A percentile compares a stretch with the other conserved stretches of the same genome.
Evolutionary conservation across 2,113 vertebrate genomes (phyloP).

Genomic region (Setophaga coronata): DNA sequence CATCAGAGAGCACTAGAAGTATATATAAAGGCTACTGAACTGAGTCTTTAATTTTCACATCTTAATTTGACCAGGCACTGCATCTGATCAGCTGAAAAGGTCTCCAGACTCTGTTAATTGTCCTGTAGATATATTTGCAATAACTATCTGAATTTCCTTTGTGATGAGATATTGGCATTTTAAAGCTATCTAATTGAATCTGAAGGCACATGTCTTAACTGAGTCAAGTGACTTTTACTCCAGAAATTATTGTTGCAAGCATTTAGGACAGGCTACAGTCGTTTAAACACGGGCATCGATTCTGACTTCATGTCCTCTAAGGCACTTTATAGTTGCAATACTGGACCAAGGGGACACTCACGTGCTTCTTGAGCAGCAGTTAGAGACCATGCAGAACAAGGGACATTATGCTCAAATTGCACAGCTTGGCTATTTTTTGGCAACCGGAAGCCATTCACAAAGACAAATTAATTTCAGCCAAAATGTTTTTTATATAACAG

Average conservation of each 20-base stretch:
- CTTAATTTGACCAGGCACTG: neutral
- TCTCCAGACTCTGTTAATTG: neutral
- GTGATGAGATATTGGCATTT: neutral
- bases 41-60: neutral
- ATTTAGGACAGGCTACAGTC: neutral
- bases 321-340: neutral
- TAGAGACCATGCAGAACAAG: neutral
- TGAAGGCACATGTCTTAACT: neutral
- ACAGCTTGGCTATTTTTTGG: neutral
- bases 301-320: neutral
- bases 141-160: neutral
- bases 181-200: neutral
- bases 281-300: neutral
- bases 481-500: neutral
- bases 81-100: neutral
- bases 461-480: neutral
- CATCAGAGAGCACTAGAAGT: neutral
- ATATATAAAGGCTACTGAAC: neutral
- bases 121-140: neutral
- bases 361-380: neutral
- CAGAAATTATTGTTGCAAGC: neutral
- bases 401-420: neutral
- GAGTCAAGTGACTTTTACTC: neutral
- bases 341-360: neutral
- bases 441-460: neutral